These are phyloP conservation scores for Actenoides hombroni DNA, from an alignment of 2,113 vertebrate genomes.

Conservation along the genomic window DNA sequence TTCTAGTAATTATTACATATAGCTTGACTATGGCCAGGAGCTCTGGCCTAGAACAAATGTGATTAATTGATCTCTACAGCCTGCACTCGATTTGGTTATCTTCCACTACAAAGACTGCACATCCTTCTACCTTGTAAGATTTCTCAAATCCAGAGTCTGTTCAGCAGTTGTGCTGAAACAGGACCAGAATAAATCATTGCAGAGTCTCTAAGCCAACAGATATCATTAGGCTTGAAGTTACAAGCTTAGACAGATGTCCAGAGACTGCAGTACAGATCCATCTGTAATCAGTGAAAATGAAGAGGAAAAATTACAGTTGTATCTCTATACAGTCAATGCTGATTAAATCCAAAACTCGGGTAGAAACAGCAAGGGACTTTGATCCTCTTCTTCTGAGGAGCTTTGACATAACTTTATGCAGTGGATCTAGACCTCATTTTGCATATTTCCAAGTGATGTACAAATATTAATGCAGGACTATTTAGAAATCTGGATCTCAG, in stretches of 20 bases:
- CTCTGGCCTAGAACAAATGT: not conserved
- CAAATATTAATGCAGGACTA: not conserved
- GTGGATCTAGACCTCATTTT: not conserved
- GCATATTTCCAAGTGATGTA: not conserved
- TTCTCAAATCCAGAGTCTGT: not conserved
- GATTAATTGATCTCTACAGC: not conserved
- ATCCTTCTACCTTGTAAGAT: not conserved
- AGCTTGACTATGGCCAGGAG: not conserved
- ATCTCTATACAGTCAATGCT: not conserved
- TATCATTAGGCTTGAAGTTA: conserved; percentile 27
- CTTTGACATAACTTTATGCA: not conserved
- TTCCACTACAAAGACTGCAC: not conserved
- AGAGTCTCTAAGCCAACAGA: conserved; percentile 1
- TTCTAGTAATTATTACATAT: not conserved
- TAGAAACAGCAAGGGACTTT: not conserved
- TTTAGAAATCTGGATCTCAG: not conserved
- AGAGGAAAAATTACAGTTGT: not conserved
- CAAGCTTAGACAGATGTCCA: conserved; percentile 25
- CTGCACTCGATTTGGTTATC: not conserved
- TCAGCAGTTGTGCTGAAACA: not conserved
- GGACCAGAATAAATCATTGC: conserved; percentile 30
- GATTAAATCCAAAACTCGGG: not conserved
- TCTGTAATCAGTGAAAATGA: not conserved
- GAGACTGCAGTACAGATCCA: not conserved
- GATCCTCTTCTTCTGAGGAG: not conserved